phyloP scores from a whole-genome alignment of 2,113 vertebrate genomes.

The Capra hircus region DNA sequence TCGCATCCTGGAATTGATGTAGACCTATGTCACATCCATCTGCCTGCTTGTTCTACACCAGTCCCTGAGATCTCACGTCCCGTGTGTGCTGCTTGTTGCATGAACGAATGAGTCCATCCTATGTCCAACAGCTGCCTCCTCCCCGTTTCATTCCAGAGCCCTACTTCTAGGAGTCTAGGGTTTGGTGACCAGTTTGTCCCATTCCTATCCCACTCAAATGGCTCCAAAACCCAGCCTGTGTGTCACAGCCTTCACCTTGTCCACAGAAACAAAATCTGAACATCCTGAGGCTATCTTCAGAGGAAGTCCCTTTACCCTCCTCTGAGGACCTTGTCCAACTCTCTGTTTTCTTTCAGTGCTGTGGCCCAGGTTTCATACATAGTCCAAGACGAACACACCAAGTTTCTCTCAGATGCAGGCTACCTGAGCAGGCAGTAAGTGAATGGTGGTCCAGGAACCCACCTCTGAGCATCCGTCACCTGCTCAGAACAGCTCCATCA shows the following conservation, averaged over 20 bases:
- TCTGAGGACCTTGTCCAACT: neutral
- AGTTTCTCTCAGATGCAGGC: neutral
- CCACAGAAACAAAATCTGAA: neutral
- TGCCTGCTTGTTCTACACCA: too few relatives aligned
- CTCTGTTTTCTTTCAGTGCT: neutral
- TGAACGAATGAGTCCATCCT: neutral
- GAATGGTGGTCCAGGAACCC: neutral
- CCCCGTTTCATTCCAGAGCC: neutral
- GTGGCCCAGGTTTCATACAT: too few relatives aligned
- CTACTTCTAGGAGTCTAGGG: neutral
- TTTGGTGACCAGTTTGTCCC: neutral
- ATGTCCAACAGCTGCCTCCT: neutral
- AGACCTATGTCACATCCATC: neutral
- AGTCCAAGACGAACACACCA: neutral
- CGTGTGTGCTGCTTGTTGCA: accelerated
- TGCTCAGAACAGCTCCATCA: neutral
- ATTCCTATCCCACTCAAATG: too few relatives aligned
- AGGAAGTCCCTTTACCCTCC: neutral
- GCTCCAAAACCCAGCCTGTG: neutral
- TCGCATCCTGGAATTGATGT: neutral
- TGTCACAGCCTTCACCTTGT: neutral
- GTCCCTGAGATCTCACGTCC: accelerated
- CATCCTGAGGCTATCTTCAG: neutral
- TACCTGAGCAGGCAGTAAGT: neutral
- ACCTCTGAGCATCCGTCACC: neutral